Evolutionary conservation across 2,888 invertebrate species (phyloP).

Genomic region (Ornithoptera alexandrae): DNA sequence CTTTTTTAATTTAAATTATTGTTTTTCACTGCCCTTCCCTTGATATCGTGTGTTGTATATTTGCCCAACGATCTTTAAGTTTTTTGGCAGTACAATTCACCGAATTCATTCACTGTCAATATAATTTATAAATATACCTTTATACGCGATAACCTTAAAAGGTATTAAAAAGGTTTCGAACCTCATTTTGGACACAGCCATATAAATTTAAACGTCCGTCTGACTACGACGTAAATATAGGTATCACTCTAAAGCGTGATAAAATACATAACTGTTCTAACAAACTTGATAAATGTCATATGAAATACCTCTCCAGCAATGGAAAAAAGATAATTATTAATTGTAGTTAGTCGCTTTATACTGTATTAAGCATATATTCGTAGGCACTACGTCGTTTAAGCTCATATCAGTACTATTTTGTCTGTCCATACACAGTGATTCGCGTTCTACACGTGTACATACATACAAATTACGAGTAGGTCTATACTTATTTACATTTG

Average conservation of each 20-base stretch:
- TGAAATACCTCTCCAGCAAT: slow-evolving; percentile 21
- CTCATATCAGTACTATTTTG: slow-evolving; percentile 83
- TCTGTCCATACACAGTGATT: slow-evolving; percentile 72
- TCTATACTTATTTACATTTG: slow-evolving; percentile 62
- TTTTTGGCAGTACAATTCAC: not conserved
- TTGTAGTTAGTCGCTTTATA: slow-evolving; percentile 52
- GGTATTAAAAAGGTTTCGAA: slow-evolving; percentile 28
- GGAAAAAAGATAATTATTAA: slow-evolving; percentile 34
- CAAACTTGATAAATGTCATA: slow-evolving; percentile 26
- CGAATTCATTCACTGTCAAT: not conserved
- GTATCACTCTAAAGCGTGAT: slow-evolving; percentile 24
- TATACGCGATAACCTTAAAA: slow-evolving; percentile 23
- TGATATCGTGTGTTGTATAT: not conserved
- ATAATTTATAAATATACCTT: slow-evolving; percentile 25
- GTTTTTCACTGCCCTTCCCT: slow-evolving; percentile 9
- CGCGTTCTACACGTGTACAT: slow-evolving; percentile 71
- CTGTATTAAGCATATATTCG: slow-evolving; percentile 77
- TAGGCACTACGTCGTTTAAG: slow-evolving; percentile 84
- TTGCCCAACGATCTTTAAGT: not conserved
- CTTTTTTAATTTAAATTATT: slow-evolving; percentile 8
- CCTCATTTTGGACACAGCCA: slow-evolving; percentile 59
- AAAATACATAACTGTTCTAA: slow-evolving; percentile 18
- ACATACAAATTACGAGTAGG: slow-evolving; percentile 59
- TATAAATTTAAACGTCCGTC: slow-evolving; percentile 46
- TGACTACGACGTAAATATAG: slow-evolving; percentile 22